Conservation (phyloP, 2,113 vertebrate species). For the Porphyrio hochstetteri region DNA sequence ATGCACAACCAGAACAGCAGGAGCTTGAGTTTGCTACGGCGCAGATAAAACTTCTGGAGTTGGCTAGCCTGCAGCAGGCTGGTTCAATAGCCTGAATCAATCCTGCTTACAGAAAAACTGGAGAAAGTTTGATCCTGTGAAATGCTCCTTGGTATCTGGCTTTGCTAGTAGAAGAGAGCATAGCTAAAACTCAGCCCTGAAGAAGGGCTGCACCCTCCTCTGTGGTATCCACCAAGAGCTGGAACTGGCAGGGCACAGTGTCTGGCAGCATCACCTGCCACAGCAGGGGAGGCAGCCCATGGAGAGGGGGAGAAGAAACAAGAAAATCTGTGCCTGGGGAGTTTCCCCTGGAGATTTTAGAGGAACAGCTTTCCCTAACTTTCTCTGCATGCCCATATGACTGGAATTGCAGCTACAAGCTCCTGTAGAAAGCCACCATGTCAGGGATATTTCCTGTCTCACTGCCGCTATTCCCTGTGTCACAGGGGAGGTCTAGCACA, state of each 20-base stretch:
- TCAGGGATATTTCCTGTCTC: not conserved
- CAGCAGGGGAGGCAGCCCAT: fast-evolving
- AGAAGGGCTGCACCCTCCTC: not conserved
- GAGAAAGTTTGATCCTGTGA: not conserved
- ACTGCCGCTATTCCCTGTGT: not conserved
- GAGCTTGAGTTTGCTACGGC: not conserved
- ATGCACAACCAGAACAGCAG: not conserved
- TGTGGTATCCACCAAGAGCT: not conserved
- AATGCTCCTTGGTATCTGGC: not conserved
- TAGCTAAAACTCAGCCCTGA: not conserved
- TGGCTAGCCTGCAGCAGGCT: not conserved
- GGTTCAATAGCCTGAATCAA: not conserved
- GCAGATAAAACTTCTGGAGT: not conserved
- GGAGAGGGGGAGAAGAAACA: not conserved
- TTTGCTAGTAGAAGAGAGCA: not conserved
- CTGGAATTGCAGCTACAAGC: not conserved
- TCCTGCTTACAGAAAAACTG: not conserved
- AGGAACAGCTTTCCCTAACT: not conserved
- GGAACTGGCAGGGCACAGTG: fast-evolving
- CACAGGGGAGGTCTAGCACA: slow-evolving; percentile 22
- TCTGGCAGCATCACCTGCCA: not conserved
- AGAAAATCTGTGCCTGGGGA: not conserved
- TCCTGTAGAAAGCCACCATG: not conserved
- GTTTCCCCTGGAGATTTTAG: not conserved
- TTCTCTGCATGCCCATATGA: not conserved